Conservation (phyloP, 2,888 invertebrate genomes). For the Leptura quadrifasciata region DNA sequence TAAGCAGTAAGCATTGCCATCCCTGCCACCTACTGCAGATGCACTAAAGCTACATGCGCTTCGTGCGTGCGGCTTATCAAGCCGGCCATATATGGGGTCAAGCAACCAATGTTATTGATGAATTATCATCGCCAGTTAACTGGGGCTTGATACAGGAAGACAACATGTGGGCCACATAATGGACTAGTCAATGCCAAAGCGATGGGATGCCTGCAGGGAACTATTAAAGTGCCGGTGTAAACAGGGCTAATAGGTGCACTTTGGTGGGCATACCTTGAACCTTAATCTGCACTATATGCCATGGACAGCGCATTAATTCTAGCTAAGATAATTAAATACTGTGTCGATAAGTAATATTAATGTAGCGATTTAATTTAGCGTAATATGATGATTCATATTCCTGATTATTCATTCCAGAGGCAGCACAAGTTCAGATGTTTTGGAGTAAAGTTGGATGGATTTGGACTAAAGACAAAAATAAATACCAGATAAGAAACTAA, state of each 20-base stretch:
- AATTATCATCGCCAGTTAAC: slow-evolving; percentile 1
- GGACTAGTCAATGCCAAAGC: background rate
- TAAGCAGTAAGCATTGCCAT: too few relatives aligned
- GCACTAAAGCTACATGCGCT: too few relatives aligned
- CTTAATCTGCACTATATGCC: background rate
- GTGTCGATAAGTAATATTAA: background rate
- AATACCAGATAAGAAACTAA: background rate
- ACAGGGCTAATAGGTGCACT: background rate
- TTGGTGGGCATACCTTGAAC: background rate
- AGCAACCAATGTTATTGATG: too few relatives aligned
- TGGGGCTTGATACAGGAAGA: slow-evolving; percentile 7
- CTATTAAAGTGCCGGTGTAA: slow-evolving; percentile 5
- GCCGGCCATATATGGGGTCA: too few relatives aligned
- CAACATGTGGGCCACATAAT: background rate
- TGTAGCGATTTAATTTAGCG: background rate
- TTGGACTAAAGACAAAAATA: slow-evolving; percentile 1
- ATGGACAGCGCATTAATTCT: slow-evolving; percentile 1
- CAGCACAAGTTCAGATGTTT: background rate
- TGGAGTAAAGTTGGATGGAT: too few relatives aligned
- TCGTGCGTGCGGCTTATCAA: too few relatives aligned
- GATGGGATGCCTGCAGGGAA: background rate
- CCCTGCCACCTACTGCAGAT: too few relatives aligned
- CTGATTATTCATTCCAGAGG: slow-evolving; percentile 6
- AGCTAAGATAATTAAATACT: slow-evolving; percentile 5
- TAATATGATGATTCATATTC: slow-evolving; percentile 8